Evolutionary conservation across 1,140 invertebrate species (phyloP).

Genomic region (Eurytemora carolleeae): DNA sequence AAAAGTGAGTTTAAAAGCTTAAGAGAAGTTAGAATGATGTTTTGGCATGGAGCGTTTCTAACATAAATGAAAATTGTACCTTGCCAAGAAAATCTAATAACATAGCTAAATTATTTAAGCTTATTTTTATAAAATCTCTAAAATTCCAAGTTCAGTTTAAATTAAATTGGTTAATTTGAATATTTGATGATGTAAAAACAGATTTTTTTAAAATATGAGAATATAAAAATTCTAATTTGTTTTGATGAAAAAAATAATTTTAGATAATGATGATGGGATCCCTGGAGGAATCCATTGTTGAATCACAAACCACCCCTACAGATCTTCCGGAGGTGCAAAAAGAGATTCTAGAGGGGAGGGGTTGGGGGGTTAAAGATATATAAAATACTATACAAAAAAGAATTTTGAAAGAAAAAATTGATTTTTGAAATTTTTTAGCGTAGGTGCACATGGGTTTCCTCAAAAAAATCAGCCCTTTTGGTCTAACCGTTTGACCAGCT

Average conservation of each 20-base stretch:
- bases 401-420: background rate
- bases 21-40: background rate
- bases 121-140: background rate
- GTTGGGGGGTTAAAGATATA: background rate
- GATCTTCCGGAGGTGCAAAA: slow-evolving; percentile 64
- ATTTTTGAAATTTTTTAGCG: background rate
- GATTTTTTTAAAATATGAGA: background rate
- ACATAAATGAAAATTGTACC: too few relatives aligned
- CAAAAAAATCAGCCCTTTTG: too few relatives aligned
- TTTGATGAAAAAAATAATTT: slow-evolving; percentile 21
- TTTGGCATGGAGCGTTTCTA: too few relatives aligned
- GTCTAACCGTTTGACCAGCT: too few relatives aligned
- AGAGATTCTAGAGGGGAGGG: slow-evolving; percentile 29
- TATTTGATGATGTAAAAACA: background rate
- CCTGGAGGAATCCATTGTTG: slow-evolving; percentile 67
- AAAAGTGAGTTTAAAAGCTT: background rate
- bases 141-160: background rate
- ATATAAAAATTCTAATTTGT: background rate
- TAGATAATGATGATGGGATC: slow-evolving; percentile 96
- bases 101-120: background rate
- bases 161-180: background rate
- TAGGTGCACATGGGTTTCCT: background rate
- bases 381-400: background rate
- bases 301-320: slow-evolving; percentile 50
- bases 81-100: background rate